These are phyloP conservation scores for Pecten maximus DNA, from an alignment of 2,888 invertebrate genomes.

Conservation along the genomic window DNA sequence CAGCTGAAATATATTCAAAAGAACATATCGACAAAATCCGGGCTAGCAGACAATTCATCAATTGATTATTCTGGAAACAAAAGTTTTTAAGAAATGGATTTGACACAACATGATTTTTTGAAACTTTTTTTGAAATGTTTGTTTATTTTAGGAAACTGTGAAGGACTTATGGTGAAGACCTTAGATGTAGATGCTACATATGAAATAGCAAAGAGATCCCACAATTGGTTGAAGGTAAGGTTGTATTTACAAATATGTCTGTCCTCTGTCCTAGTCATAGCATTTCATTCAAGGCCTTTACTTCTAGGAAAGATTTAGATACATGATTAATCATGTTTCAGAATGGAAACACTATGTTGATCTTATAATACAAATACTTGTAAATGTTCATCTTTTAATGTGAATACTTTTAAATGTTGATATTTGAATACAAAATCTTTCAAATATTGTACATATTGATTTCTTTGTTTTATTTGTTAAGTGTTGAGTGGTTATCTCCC, in stretches of 20 bases:
- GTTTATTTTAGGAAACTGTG: conserved; percentile 90
- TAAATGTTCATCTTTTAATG: no score
- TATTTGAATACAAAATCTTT: no score
- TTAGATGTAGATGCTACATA: conserved; percentile 94
- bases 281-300: no score
- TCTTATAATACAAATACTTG: no score
- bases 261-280: no score
- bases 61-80: neutral
- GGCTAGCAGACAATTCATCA: neutral
- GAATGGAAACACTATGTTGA: no score
- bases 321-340: no score
- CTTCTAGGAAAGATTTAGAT: no score
- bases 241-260: neutral
- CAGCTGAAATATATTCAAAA: no score
- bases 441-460: neutral
- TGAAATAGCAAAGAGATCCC: conserved; percentile 94
- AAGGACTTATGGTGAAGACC: conserved; percentile 99
- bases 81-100: neutral
- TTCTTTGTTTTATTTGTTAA: neutral
- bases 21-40: no score
- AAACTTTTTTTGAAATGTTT: conserved; percentile 10
- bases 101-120: no score
- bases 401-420: no score
- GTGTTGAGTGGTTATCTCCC: neutral
- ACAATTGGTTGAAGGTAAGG: conserved; percentile 82